Conservation (phyloP, 1,140 invertebrate genomes). For the Saxidomus purpurata region DNA sequence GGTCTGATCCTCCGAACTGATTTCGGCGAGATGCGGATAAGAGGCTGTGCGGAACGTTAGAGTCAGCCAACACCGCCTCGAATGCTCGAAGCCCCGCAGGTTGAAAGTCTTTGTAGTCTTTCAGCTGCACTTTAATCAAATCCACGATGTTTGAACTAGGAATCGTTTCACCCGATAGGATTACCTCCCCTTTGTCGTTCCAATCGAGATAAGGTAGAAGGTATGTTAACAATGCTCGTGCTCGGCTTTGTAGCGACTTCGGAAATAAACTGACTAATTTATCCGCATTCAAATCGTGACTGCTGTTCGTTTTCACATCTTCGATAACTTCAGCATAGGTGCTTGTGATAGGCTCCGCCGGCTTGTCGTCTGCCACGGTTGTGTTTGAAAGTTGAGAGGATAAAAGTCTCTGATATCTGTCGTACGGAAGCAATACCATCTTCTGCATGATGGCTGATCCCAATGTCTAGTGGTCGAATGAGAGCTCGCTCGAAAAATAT, state of each 20-base stretch:
- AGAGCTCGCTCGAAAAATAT: not conserved
- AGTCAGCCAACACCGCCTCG: not conserved
- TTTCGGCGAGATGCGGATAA: not conserved
- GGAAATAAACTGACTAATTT: not conserved
- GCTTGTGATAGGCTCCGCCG: no score
- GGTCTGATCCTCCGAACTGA: slow-evolving; percentile 7
- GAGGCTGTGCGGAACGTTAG: slow-evolving; percentile 39
- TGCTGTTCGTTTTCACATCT: no score
- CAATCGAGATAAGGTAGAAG: not conserved
- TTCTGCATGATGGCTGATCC: slow-evolving; percentile 38
- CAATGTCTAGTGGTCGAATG: not conserved
- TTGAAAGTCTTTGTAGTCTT: slow-evolving; percentile 50
- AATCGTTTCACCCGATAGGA: slow-evolving; percentile 13
- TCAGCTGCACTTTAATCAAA: slow-evolving; percentile 49
- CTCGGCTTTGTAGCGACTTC: not conserved
- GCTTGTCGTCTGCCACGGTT: no score
- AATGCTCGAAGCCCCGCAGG: not conserved
- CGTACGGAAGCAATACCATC: slow-evolving; percentile 49
- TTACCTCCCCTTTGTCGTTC: slow-evolving; percentile 22
- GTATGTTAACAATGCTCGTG: not conserved
- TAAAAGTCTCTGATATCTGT: slow-evolving; percentile 45
- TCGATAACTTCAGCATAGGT: no score
- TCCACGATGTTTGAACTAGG: slow-evolving; percentile 48
- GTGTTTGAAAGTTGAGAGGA: not conserved
- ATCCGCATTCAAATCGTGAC: not conserved